Percentiles rank a stretch among this genome's conserved stretches.
Evolutionary conservation across 2,797 vertebrate genomes (phyloP).

Genomic region (Scarus forsteni): DNA sequence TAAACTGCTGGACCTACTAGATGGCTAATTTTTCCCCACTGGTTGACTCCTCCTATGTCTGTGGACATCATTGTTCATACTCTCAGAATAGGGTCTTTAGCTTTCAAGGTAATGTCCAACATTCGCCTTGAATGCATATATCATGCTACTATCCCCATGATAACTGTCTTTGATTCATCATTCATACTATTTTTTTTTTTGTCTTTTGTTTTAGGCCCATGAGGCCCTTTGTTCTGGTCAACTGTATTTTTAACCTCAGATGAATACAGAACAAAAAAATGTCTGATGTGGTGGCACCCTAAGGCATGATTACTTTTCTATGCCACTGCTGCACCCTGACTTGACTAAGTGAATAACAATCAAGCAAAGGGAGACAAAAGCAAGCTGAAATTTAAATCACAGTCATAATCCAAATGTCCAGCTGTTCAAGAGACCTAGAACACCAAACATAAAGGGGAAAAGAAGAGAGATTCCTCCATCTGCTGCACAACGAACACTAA

Average conservation of each 20-base stretch:
- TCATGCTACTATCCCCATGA: neutral
- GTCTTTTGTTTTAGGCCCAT: neutral
- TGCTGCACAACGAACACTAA: conserved; percentile 12
- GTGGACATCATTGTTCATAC: too few relatives aligned
- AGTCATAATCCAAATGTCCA: conserved; percentile 16
- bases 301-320: conserved; percentile 10
- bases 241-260: conserved; percentile 7
- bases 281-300: conserved; percentile 2
- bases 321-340: conserved; percentile 7
- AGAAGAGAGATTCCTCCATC: conserved; percentile 26
- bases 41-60: too few relatives aligned
- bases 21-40: too few relatives aligned
- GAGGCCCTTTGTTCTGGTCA: conserved; percentile 2
- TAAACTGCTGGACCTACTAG: too few relatives aligned
- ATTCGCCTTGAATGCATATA: neutral
- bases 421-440: conserved; percentile 20
- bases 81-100: neutral
- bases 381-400: conserved; percentile 23
- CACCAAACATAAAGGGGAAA: conserved; percentile 1
- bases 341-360: conserved; percentile 14
- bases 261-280: conserved; percentile 8
- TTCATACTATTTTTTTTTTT: neutral
- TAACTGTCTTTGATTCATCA: neutral
- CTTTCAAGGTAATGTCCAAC: neutral
- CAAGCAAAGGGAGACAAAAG: conserved; percentile 16